Conservation (phyloP, 2,113 vertebrate genomes). For the Colistium nudipinnis region DNA sequence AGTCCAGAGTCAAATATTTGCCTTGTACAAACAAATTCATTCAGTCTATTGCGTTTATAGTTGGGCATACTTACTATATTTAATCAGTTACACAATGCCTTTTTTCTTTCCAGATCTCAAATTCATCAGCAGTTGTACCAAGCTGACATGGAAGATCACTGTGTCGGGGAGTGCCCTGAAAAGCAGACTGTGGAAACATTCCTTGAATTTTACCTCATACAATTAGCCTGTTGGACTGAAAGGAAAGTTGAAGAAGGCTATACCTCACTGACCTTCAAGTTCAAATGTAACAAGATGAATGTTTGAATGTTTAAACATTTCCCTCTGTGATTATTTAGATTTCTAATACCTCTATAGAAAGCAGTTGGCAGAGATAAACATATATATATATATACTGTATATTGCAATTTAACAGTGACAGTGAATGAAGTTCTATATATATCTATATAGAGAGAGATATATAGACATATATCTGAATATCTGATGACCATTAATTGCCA, state of each 20-base stretch:
- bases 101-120: conserved; percentile 42
- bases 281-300: conserved; percentile 34
- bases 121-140: conserved; percentile 44
- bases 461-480: no score
- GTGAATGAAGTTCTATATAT: no score
- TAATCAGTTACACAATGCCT: conserved; percentile 60
- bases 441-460: no score
- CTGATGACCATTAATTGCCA: not conserved
- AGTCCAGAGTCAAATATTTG: conserved; percentile 63
- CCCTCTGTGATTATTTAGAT: conserved; percentile 29
- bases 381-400: no score
- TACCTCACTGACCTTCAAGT: not conserved
- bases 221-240: conserved; percentile 42
- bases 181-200: conserved; percentile 55
- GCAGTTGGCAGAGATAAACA: conserved; percentile 4
- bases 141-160: conserved; percentile 49
- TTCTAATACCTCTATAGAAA: conserved; percentile 4
- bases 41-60: conserved; percentile 54
- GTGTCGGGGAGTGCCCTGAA: conserved; percentile 54
- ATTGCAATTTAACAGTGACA: not conserved
- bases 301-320: conserved; percentile 23
- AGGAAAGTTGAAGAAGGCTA: conserved; percentile 34
- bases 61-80: conserved; percentile 46
- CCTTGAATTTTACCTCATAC: conserved; percentile 43
- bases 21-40: conserved; percentile 54